These are phyloP conservation scores for Hemicentrotus pulcherrimus DNA, from an alignment of 35 echinoderm and acorn worm genomes.

Conservation along the genomic window DNA sequence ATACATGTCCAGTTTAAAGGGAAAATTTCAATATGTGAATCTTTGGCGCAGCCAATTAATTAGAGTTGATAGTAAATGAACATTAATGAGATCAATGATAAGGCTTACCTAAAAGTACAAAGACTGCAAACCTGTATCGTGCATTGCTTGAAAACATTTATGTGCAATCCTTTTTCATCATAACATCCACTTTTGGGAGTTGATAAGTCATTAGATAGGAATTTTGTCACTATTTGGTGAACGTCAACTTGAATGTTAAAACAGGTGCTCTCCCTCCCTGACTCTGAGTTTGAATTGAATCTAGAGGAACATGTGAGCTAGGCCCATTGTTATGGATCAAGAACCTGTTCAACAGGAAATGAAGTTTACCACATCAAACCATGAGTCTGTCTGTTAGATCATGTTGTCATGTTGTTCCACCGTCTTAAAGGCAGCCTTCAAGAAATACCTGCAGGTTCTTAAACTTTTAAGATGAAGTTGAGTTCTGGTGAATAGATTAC, in stretches of 20 bases:
- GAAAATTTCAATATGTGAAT: too few relatives aligned
- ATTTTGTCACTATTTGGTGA: not conserved
- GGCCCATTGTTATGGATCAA: not conserved
- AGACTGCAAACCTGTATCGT: too few relatives aligned
- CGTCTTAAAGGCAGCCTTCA: too few relatives aligned
- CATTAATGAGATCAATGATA: too few relatives aligned
- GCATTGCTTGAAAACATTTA: too few relatives aligned
- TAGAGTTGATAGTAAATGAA: too few relatives aligned
- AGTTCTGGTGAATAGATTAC: too few relatives aligned
- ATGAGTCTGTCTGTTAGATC: not conserved
- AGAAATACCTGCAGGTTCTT: too few relatives aligned
- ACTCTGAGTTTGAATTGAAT: not conserved
- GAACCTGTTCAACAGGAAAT: not conserved
- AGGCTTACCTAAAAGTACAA: too few relatives aligned
- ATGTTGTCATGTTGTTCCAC: not conserved
- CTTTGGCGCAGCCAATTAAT: too few relatives aligned
- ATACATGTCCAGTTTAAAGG: too few relatives aligned
- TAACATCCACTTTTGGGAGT: not conserved
- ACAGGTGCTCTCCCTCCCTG: not conserved
- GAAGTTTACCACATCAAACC: not conserved
- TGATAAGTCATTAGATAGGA: not conserved
- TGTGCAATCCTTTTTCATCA: not conserved
- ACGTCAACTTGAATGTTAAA: not conserved
- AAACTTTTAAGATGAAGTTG: too few relatives aligned
- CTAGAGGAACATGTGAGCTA: not conserved